These are phyloP conservation scores for Orthonevra nobilis DNA, from an alignment of 2,888 invertebrate genomes.

Conservation along the genomic window DNA sequence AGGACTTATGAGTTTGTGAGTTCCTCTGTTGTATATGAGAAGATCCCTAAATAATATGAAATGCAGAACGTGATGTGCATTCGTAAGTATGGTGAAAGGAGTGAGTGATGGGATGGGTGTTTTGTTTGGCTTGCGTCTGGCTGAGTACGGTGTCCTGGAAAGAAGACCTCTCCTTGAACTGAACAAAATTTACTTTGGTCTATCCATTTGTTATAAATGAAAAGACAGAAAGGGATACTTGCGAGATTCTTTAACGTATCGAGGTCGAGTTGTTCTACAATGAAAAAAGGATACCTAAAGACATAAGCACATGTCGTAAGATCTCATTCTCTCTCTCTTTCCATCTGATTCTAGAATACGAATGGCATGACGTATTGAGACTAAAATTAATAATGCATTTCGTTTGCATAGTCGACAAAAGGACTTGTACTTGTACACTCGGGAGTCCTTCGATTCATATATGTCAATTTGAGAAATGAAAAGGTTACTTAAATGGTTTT, in stretches of 20 bases:
- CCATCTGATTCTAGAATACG: too few species aligned
- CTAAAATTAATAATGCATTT: slow-evolving; percentile 69
- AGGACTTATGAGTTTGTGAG: slow-evolving; percentile 36
- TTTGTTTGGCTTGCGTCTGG: slow-evolving; percentile 43
- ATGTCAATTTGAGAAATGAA: slow-evolving; percentile 61
- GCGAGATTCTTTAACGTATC: slow-evolving; percentile 52
- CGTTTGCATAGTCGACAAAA: slow-evolving; percentile 60
- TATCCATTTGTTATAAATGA: slow-evolving; percentile 31
- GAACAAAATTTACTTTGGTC: slow-evolving; percentile 36
- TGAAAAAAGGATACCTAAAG: too few species aligned
- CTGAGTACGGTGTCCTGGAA: slow-evolving; percentile 16
- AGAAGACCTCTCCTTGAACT: slow-evolving; percentile 41
- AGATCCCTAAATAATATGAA: slow-evolving; percentile 62
- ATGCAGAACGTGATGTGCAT: slow-evolving; percentile 66
- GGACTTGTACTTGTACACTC: slow-evolving; percentile 12
- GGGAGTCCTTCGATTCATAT: slow-evolving; percentile 53
- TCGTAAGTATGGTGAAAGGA: not conserved
- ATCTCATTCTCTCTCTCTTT: too few species aligned
- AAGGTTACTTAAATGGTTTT: slow-evolving; percentile 50
- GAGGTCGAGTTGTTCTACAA: slow-evolving; percentile 40
- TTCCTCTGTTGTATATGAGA: slow-evolving; percentile 33
- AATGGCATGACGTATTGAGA: slow-evolving; percentile 62
- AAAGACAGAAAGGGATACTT: not conserved
- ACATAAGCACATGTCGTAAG: too few species aligned
- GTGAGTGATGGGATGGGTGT: slow-evolving; percentile 1